Evolutionary conservation across 2,888 invertebrate species (phyloP).

Genomic region (Dysmachus trigonus): DNA sequence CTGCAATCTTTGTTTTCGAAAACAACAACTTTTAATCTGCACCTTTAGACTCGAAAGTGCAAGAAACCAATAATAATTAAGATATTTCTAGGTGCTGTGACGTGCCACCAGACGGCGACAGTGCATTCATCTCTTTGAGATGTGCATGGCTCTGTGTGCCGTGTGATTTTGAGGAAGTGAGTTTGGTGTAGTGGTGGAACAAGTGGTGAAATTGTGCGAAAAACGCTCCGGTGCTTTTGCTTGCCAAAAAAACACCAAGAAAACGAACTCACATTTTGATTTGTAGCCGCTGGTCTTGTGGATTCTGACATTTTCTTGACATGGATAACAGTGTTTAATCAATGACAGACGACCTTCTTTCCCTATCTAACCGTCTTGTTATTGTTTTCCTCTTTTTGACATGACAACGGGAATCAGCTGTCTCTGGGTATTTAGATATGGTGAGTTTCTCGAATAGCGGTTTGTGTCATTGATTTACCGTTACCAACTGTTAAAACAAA

Average conservation of each 20-base stretch:
- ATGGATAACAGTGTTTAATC: conserved; percentile 42
- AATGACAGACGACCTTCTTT: conserved; percentile 13
- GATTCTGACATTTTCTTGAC: conserved; percentile 42
- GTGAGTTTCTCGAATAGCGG: conserved; percentile 15
- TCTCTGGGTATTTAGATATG: neutral
- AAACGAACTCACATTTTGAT: conserved; percentile 39
- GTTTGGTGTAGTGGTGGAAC: neutral
- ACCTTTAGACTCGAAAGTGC: neutral
- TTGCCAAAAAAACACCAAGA: neutral
- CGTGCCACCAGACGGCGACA: neutral
- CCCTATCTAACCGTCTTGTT: neutral
- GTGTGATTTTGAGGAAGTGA: neutral
- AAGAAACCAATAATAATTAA: neutral
- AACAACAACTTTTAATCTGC: neutral
- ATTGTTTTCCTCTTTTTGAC: conserved; percentile 39
- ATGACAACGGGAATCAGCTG: conserved; percentile 42
- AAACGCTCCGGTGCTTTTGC: neutral
- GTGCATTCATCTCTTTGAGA: neutral
- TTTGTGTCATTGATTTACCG: neutral
- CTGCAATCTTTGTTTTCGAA: neutral
- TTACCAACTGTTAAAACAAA: neutral
- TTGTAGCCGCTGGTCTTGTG: conserved; percentile 10
- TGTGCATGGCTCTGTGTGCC: neutral
- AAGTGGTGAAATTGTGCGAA: neutral
- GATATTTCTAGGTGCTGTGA: neutral